A percentile compares a stretch with the other conserved stretches of the same genome.
These are phyloP conservation scores for Cyphomyrus discorhynchus DNA, from an alignment of 2,113 vertebrate species.

Conservation along the genomic window DNA sequence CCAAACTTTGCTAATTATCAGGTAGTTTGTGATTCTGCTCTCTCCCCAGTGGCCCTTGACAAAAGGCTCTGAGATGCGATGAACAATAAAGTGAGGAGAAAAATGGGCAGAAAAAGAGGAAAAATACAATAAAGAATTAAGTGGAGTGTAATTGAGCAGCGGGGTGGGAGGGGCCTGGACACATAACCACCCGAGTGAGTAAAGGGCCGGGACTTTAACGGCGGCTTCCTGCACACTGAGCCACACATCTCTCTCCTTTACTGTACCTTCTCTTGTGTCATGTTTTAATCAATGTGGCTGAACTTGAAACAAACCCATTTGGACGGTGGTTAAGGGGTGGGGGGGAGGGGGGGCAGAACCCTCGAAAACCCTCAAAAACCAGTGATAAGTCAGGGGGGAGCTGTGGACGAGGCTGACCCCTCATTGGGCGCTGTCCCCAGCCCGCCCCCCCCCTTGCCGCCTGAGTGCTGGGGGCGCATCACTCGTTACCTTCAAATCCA, in stretches of 20 bases:
- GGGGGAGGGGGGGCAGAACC: not conserved
- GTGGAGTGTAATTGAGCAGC: conserved; percentile 27
- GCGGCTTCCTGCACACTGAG: not conserved
- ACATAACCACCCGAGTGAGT: not conserved
- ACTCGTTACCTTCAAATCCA: conserved; percentile 21
- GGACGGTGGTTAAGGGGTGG: not conserved
- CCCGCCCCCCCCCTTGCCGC: not conserved
- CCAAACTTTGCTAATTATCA: conserved; percentile 74
- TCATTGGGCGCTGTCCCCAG: not conserved
- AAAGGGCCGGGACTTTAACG: not conserved
- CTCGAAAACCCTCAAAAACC: not conserved
- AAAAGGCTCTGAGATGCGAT: conserved; percentile 46
- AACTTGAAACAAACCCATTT: not conserved
- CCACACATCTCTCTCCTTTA: not conserved
- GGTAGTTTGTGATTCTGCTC: conserved; percentile 68
- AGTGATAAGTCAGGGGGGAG: not conserved
- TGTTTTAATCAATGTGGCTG: not conserved
- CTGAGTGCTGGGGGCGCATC: conserved; percentile 12
- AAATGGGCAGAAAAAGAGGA: conserved; percentile 38
- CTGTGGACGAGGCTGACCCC: not conserved
- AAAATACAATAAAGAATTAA: conserved; percentile 37
- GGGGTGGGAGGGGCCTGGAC: not conserved
- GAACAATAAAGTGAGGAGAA: conserved; percentile 12
- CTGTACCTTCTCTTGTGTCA: not conserved
- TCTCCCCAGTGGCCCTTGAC: conserved; percentile 55